Base-by-base conservation (phyloP, 2,888 invertebrate species). In the Drosophila cognata region DNA sequence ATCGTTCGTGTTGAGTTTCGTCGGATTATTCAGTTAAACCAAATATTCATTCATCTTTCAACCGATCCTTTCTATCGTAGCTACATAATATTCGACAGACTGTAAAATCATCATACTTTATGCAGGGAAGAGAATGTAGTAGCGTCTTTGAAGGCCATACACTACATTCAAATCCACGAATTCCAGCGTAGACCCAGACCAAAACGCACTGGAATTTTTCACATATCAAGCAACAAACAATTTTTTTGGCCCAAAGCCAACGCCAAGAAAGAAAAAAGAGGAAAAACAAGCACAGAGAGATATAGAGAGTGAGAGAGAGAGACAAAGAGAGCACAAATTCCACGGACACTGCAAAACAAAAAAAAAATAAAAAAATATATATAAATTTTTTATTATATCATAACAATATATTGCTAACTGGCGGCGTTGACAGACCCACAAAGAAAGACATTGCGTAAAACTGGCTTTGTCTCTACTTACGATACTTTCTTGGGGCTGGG, bases 361-460 rank as follows among this genome's bases (percentile, higher is more conserved):
- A 11, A 56, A 31, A 63, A 60, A 73, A 73, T 78, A 67, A 21
- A 21, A 21, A 21, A 21, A 21, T 33, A 11, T 33, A 33, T 33
- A 33, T 33, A 33, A 4, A 33, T 53, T 71, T 46, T 25, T 25
- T 46, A 71, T 52, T 62, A 62, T 74, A 71, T 67, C 72, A 65
- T 65, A 74, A 82, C 71, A 69, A 71, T 71, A 75, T 83, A 79
- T 79, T 71, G 60, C 64, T 56, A 60, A 71, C 61, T 61, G 53
- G 25, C 46, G 25, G 62, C 65, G 74, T 66, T 77, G 83, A 77
- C 76, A 81, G 67, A 31, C 63, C 57, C 58, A 75, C 71, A 71
- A 48, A 41, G 29, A 41, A 50, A 64, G 48, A 21, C 21, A 51
- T 52, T 46, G 28, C 33, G 36, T 21, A 57, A 18, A 67, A 43